These are phyloP conservation scores for Caenorhabditis drosophilae DNA, from an alignment of 2,888 invertebrate genomes.

Conservation along the genomic window DNA sequence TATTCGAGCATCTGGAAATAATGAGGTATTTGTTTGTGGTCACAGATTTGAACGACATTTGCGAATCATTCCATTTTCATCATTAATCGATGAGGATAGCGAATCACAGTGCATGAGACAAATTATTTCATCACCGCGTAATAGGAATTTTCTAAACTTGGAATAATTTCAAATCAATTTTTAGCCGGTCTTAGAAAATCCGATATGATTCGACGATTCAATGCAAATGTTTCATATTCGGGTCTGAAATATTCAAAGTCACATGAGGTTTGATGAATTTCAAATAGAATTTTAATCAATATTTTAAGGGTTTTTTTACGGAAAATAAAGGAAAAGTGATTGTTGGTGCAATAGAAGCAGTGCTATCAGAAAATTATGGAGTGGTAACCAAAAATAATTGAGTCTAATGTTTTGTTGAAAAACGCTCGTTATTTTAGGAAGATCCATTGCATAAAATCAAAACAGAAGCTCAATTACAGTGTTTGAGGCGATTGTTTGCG, in stretches of 20 bases:
- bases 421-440: too few relatives aligned
- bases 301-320: slow-evolving; percentile 80
- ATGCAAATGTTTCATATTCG: slow-evolving; percentile 95
- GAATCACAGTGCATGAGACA: slow-evolving; percentile 88
- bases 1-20: slow-evolving; percentile 92
- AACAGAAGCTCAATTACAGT: slow-evolving; percentile 90
- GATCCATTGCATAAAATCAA: slow-evolving; percentile 75
- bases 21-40: slow-evolving; percentile 74
- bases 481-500: slow-evolving; percentile 87
- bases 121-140: slow-evolving; percentile 63
- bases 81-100: slow-evolving; percentile 89
- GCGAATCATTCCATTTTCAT: slow-evolving; percentile 83
- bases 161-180: slow-evolving; percentile 10
- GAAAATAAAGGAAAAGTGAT: slow-evolving; percentile 97
- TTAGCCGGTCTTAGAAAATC: slow-evolving; percentile 76
- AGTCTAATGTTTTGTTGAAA: too few relatives aligned
- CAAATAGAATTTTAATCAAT: too few relatives aligned
- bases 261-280: too few relatives aligned
- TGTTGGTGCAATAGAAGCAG: slow-evolving; percentile 83
- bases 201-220: slow-evolving; percentile 90
- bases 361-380: slow-evolving; percentile 76
- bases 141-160: slow-evolving; percentile 13
- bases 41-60: slow-evolving; percentile 83
- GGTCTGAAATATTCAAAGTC: slow-evolving; percentile 93
- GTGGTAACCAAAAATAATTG: too few relatives aligned